Percentiles rank a stretch among this genome's conserved stretches.
phyloP scores from a whole-genome alignment of 2,113 vertebrate genomes.

The Speoplatyrhinus poulsoni region DNA sequence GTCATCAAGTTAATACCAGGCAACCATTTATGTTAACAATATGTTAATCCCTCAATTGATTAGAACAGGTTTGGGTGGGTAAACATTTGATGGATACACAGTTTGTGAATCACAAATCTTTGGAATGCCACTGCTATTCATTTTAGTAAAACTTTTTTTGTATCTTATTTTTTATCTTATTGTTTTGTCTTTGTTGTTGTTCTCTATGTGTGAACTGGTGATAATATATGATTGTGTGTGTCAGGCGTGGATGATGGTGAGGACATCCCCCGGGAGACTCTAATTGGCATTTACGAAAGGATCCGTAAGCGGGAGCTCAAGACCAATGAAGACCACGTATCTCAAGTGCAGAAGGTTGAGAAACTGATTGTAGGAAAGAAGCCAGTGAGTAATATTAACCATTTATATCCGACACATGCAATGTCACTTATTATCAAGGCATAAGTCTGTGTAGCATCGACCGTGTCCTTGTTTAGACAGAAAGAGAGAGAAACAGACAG shows the following conservation, averaged over 20 bases:
- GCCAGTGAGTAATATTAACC: conserved; percentile 79
- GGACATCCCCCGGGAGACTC: conserved; percentile 93
- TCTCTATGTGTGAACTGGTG: conserved; percentile 4
- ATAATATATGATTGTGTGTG: neutral
- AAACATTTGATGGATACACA: no score
- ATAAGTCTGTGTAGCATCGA: neutral
- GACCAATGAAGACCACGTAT: conserved; percentile 96
- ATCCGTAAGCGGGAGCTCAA: conserved; percentile 97
- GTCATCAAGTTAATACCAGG: no score
- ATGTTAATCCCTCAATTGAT: no score
- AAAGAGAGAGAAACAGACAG: neutral
- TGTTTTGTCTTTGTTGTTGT: neutral
- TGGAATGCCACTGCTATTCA: no score
- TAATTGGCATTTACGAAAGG: conserved; percentile 94
- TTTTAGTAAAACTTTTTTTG: neutral
- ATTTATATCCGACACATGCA: neutral
- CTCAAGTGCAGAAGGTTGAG: conserved; percentile 98
- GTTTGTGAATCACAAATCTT: no score
- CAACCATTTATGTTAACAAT: no score
- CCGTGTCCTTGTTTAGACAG: neutral
- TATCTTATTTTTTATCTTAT: neutral
- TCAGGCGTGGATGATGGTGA: conserved; percentile 95
- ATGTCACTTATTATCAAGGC: neutral
- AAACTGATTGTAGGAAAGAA: conserved; percentile 98
- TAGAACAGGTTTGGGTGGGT: neutral